Conservation (phyloP, 2,797 vertebrate genomes). For the Gastrophryne carolinensis region DNA sequence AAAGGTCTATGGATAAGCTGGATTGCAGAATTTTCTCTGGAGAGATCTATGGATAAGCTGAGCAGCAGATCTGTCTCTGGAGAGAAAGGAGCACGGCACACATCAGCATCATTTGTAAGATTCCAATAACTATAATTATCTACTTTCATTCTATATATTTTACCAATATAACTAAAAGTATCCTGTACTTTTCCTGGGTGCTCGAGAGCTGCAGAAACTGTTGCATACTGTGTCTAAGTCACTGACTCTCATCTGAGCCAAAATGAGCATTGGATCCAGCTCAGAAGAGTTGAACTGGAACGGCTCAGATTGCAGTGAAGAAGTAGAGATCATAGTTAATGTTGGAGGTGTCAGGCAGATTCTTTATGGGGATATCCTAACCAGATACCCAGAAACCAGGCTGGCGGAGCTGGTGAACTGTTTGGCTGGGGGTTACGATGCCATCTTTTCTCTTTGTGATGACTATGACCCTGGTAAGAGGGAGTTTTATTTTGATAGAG, state of each 20-base stretch:
- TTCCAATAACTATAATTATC: background rate
- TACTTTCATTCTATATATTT: background rate
- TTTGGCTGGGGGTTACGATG: slow-evolving; percentile 76
- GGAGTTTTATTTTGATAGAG: slow-evolving; percentile 96
- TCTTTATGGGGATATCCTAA: slow-evolving; percentile 82
- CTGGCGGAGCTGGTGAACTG: slow-evolving; percentile 86
- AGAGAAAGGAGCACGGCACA: background rate
- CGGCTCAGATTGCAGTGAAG: slow-evolving; percentile 69
- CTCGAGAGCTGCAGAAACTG: background rate
- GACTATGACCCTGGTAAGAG: slow-evolving; percentile 87
- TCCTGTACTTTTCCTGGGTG: background rate
- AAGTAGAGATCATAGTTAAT: slow-evolving; percentile 85
- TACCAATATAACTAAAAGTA: background rate
- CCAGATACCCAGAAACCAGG: slow-evolving; percentile 88
- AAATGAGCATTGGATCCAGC: slow-evolving; percentile 77
- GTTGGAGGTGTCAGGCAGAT: slow-evolving; percentile 88
- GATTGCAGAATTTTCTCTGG: too few relatives aligned
- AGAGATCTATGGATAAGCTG: slow-evolving; percentile 13
- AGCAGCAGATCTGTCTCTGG: background rate
- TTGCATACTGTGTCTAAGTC: background rate
- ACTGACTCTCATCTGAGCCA: slow-evolving; percentile 29
- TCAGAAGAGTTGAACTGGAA: slow-evolving; percentile 73
- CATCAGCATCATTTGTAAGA: background rate
- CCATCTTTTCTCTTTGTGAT: slow-evolving; percentile 87
- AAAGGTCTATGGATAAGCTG: too few relatives aligned